A percentile compares a stretch with the other conserved stretches of the same genome.
These are phyloP conservation scores for Pseudanteris insignis DNA, from an alignment of 2,888 invertebrate species.

Conservation along the genomic window DNA sequence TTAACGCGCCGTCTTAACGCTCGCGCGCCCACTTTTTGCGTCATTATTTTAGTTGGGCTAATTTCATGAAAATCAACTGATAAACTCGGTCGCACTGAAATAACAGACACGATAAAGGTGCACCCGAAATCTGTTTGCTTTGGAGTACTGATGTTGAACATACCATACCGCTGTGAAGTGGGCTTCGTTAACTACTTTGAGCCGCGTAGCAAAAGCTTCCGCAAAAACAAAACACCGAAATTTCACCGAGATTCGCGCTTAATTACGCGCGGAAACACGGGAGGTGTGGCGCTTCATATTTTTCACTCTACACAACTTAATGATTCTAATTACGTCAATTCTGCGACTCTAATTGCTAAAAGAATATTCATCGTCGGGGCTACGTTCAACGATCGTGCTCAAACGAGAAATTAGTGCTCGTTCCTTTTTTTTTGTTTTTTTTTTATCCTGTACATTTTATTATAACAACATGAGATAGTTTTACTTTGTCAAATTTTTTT, in stretches of 20 bases:
- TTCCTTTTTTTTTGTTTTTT: too few species aligned
- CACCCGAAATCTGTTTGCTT: conserved; percentile 40
- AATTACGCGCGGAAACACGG: conserved; percentile 18
- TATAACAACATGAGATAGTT: too few species aligned
- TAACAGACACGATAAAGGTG: conserved; percentile 42
- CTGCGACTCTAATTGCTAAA: too few species aligned
- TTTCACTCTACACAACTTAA: conserved; percentile 11
- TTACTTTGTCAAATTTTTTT: too few species aligned
- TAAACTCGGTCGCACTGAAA: conserved; percentile 39
- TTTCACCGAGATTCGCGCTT: conserved; percentile 27
- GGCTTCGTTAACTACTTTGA: conserved; percentile 44
- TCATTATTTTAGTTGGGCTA: conserved; percentile 34
- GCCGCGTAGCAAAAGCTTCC: conserved; percentile 25
- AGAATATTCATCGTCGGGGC: too few species aligned
- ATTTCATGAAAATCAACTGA: conserved; percentile 38
- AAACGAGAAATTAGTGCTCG: too few species aligned
- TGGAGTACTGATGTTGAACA: conserved; percentile 33
- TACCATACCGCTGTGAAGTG: conserved; percentile 38
- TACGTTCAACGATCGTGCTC: too few species aligned
- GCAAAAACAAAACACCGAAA: conserved; percentile 38
- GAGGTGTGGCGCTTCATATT: conserved; percentile 6
- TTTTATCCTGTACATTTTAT: too few species aligned
- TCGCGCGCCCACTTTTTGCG: conserved; percentile 15
- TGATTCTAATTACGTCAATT: too few species aligned
- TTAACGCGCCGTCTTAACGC: conserved; percentile 16